phyloP scores from a whole-genome alignment of 2,888 invertebrate species.

The Hoplodrina blanda region DNA sequence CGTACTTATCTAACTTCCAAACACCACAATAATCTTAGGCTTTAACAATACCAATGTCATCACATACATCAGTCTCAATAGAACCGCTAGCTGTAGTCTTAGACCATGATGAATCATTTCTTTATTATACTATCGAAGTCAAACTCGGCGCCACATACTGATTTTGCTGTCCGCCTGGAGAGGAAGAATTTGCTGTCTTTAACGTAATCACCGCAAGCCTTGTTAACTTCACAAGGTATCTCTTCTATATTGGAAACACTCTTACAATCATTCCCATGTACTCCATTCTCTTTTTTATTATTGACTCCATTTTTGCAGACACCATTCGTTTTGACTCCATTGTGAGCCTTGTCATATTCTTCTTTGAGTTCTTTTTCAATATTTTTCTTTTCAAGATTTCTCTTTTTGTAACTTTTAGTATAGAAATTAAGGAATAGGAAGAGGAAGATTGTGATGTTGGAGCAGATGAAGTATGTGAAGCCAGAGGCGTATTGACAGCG shows the following conservation, averaged over 20 bases:
- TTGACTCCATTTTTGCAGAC: conserved; percentile 67
- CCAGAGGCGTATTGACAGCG: conserved; percentile 92
- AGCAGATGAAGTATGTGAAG: conserved; percentile 88
- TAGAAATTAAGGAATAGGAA: conserved; percentile 93
- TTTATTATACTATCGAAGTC: conserved; percentile 83
- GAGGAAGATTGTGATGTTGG: conserved; percentile 91
- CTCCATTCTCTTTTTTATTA: conserved; percentile 68
- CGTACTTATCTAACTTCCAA: conserved; percentile 72
- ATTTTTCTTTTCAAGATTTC: conserved; percentile 73
- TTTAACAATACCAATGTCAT: conserved; percentile 76
- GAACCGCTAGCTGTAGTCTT: conserved; percentile 75
- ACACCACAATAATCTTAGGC: conserved; percentile 66
- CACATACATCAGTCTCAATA: conserved; percentile 88
- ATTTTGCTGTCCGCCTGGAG: conserved; percentile 81
- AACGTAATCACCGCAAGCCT: conserved; percentile 80
- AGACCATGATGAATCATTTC: conserved; percentile 81
- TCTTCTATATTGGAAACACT: conserved; percentile 73
- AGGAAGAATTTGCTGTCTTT: conserved; percentile 81
- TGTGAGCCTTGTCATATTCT: conserved; percentile 69
- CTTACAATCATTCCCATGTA: conserved; percentile 69
- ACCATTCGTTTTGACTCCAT: conserved; percentile 69
- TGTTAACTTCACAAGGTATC: conserved; percentile 78
- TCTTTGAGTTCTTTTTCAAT: conserved; percentile 73
- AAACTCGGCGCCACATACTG: conserved; percentile 76
- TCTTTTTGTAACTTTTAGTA: conserved; percentile 89